Conservation (phyloP, 2,888 invertebrate species). For the Chymomyza amoena region DNA sequence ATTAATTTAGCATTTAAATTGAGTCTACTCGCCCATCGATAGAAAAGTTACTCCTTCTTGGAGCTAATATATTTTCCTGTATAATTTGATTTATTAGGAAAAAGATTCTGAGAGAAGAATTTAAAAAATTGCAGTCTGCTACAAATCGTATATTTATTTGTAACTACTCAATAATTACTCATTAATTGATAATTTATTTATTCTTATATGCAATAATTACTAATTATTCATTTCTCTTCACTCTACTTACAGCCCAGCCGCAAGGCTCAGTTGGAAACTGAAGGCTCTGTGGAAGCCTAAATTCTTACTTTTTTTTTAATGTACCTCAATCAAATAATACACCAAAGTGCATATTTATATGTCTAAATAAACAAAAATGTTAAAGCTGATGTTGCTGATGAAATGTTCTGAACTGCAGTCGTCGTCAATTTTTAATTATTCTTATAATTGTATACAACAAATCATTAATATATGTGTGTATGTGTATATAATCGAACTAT, state of each 20-base stretch:
- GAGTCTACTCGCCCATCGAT: no score
- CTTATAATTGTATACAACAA: slow-evolving; percentile 29
- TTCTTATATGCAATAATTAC: neutral
- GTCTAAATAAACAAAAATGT: slow-evolving; percentile 5
- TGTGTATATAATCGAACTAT: slow-evolving; percentile 57
- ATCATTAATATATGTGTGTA: slow-evolving; percentile 58
- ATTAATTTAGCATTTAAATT: no score
- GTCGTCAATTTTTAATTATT: slow-evolving; percentile 54
- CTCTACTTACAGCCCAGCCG: slow-evolving; percentile 64
- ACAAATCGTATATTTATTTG: no score
- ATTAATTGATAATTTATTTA: neutral
- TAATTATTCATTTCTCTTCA: neutral
- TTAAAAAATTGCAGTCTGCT: no score
- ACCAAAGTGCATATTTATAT: slow-evolving; percentile 53
- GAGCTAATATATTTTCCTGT: no score
- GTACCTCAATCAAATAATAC: slow-evolving; percentile 48
- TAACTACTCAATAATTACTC: no score
- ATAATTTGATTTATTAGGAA: no score
- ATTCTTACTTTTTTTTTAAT: slow-evolving; percentile 20
- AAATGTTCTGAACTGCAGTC: slow-evolving; percentile 70
- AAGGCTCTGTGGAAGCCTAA: slow-evolving; percentile 53
- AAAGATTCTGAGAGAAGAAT: no score
- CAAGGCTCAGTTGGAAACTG: slow-evolving; percentile 65
- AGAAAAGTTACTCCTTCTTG: no score
- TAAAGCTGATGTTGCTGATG: slow-evolving; percentile 70